phyloP scores from a whole-genome alignment of 2,113 vertebrate genomes.

The Arenaria interpres region DNA sequence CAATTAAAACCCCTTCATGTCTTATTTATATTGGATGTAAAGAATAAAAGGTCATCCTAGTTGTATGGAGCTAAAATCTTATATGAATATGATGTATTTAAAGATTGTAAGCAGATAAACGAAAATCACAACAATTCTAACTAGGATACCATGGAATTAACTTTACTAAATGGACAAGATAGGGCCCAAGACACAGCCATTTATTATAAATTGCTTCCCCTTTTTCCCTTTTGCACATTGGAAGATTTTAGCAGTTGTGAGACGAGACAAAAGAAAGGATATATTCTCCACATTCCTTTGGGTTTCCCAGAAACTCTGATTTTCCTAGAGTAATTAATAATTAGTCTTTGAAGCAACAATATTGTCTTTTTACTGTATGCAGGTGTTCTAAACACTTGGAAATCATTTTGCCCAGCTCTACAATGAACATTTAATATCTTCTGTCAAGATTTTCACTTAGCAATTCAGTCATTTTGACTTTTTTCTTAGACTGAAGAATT shows the following conservation, averaged over 20 bases:
- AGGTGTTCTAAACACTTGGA: not conserved
- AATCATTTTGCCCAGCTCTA: not conserved
- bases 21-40: not conserved
- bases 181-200: not conserved
- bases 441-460: not conserved
- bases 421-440: not conserved
- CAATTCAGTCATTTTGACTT: not conserved
- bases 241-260: not conserved
- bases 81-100: not conserved
- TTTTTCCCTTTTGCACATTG: not conserved
- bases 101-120: not conserved
- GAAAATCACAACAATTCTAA: not conserved
- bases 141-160: not conserved
- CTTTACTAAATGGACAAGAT: not conserved
- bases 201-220: not conserved
- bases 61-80: not conserved
- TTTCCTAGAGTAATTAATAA: not conserved
- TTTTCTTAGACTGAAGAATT: not conserved
- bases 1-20: not conserved
- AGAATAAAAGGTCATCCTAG: not conserved
- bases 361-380: not conserved
- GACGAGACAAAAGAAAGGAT: not conserved
- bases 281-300: not conserved
- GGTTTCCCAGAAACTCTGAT: not conserved
- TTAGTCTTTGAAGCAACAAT: not conserved